Base-by-base conservation (phyloP, 2,797 vertebrate genomes). In the Moxostoma hubbsi region DNA sequence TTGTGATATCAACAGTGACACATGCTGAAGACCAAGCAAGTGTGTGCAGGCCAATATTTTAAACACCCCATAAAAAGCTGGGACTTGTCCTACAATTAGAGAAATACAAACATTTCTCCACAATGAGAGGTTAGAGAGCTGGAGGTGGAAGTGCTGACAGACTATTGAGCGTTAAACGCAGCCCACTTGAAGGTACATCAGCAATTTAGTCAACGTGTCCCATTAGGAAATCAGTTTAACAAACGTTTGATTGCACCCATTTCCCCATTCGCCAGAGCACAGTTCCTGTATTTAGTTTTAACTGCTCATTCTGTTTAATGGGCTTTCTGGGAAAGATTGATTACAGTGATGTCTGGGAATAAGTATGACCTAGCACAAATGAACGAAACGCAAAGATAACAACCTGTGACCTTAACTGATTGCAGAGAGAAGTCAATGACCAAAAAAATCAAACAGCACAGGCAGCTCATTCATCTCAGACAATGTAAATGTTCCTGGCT, bases 281-380 rank as follows among this genome's bases (percentile, higher is more conserved):
- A 85, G 68, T 83, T 85, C 84, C 84, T 83, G 84, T 75, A 69
- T 77, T 75, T 81, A 76, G 63, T 63, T 54, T 71, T 74, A 83
- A 74, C 66, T 61, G 1, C 54, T 68, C 57, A 71, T 68, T 46
- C 66, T 7, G 73, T 67, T 83, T 81, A 47, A 70, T 73, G 69
- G 81, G 69, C 55, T 76, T 83, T 82, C 62, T 55, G 80, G 84
- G 66, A 81, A 77, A 85, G 82, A 83, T 80, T 80, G 82, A 85
- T 85, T 85, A 64, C 76, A 71, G 82, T 9, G 79, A 85, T 85
- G 80, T 63, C 82, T 63, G 84, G 58, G 76, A 45, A 64, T 77
- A 82, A 75, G 76, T 75, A 79, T 80, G 80, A 75, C 63, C 47
- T 70, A 9, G 59, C 59, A 69, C 72, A 73, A 54, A 45, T 57